Base-by-base conservation (phyloP, 2,888 invertebrate species). In the Branchellion lobata region DNA sequence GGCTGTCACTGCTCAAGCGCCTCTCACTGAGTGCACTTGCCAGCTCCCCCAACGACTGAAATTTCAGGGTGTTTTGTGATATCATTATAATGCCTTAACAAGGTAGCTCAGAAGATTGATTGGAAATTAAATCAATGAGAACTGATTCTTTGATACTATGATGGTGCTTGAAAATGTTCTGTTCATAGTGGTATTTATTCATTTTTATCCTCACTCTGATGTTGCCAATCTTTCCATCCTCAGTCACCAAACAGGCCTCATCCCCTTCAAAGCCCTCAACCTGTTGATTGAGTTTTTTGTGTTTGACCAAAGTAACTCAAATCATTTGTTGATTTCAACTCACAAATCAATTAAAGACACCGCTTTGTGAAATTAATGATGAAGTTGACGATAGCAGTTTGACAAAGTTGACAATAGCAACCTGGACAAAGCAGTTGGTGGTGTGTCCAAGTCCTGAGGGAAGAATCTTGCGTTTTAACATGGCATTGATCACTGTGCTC, bases 391-490 rank as follows among this genome's bases (percentile, higher is more conserved):
- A 57, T 24, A 57, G 5, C n/a, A 57, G 21, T 57, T 57, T 24
- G 21, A 57, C 61, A 57, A 57, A 18, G 3, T 14, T 24, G 3
- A 18, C 61, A 57, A 5, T 24, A 57, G 61, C 5, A 1, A 99
- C 97, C 89, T 99, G 98, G 79, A 99, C 91, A 88, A 99, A 99
- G 88, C 99, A 99, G 89, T 98, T 96, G 79, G 99, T 99, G 2
- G 99, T 99, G 88, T 99, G 99, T 0, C 99, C 99, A 86, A 99
- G 96, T 74, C 91, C 99, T 86, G 95, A 95, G 0, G 99, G 99
- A 83, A 99, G 89, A 82, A 99, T 95, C 90, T 96, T 97, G 86
- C 96, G 95, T 79, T 94, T 92, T 83, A 99, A 89, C 98, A 99
- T 99, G 21, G 99, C 97, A 89, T 99, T 99, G 84, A 99, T 97